phyloP scores from a whole-genome alignment of 64 coral and sea anemone species.

The Trachythela sp. region DNA sequence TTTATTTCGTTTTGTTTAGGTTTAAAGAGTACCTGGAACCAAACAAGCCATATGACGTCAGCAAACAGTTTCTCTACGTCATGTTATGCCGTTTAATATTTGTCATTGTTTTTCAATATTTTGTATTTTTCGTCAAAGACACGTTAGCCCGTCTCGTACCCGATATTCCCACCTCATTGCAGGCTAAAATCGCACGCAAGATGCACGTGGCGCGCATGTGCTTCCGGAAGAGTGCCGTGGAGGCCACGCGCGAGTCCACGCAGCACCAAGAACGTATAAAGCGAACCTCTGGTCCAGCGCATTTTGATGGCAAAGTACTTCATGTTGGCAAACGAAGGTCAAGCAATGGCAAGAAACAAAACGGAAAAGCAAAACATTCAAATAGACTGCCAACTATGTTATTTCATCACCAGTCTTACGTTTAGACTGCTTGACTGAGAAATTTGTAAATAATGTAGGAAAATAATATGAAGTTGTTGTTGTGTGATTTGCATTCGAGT shows the following conservation, averaged over 20 bases:
- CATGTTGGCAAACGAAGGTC: background rate
- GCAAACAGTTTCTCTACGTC: slow-evolving; percentile 85
- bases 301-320: background rate
- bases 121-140: slow-evolving; percentile 72
- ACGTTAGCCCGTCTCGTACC: slow-evolving; percentile 75
- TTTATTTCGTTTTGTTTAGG: slow-evolving; percentile 23
- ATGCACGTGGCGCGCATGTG: slow-evolving; percentile 68
- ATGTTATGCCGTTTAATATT: slow-evolving; percentile 66
- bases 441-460: background rate
- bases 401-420: background rate
- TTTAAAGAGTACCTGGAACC: slow-evolving; percentile 93
- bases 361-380: background rate
- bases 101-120: slow-evolving; percentile 86
- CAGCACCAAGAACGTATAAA: background rate
- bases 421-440: background rate
- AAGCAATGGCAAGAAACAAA: background rate
- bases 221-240: slow-evolving; percentile 59
- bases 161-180: slow-evolving; percentile 67
- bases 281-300: background rate
- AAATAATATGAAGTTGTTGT: background rate
- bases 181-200: slow-evolving; percentile 76
- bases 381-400: background rate
- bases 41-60: slow-evolving; percentile 65
- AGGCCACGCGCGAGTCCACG: slow-evolving; percentile 24
- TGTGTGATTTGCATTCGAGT: background rate